Evolutionary conservation across 2,888 invertebrate species (phyloP).

Genomic region (Sesia bembeciformis): DNA sequence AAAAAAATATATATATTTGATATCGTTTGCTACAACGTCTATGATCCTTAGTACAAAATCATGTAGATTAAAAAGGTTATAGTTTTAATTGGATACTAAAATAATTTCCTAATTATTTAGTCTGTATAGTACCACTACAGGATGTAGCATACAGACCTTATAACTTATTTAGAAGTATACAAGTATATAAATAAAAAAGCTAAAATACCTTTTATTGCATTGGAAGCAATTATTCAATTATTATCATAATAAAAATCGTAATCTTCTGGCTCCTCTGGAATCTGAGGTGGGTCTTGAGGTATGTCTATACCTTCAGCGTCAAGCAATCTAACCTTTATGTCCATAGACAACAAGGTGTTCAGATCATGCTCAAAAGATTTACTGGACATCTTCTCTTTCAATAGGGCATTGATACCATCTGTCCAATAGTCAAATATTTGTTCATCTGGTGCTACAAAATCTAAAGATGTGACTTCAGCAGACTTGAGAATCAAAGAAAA

Average conservation of each 20-base stretch:
- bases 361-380: constrained; percentile 91
- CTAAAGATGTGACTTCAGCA: constrained; percentile 86
- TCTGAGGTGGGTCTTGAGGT: constrained; percentile 92
- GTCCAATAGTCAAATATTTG: constrained; percentile 94
- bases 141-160: too few relatives aligned
- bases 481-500: constrained; percentile 90
- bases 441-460: constrained; percentile 95
- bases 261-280: constrained; percentile 94
- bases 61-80: too few relatives aligned
- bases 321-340: constrained; percentile 92
- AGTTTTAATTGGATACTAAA: too few relatives aligned
- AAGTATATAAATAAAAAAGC: not conserved
- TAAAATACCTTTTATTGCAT: not conserved
- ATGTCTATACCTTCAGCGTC: constrained; percentile 97
- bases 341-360: constrained; percentile 95
- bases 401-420: constrained; percentile 93
- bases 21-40: too few relatives aligned
- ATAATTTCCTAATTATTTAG: too few relatives aligned
- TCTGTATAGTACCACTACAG: too few relatives aligned
- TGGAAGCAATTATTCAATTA: constrained; percentile 51
- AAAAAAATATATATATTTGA: too few relatives aligned
- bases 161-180: too few relatives aligned
- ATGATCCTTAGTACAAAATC: too few relatives aligned
- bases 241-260: constrained; percentile 90
- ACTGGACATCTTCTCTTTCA: constrained; percentile 91